Evolutionary conservation across 2,888 invertebrate genomes (phyloP), one percentile per base, ranked within the genome.

Genomic region (Pristionchus mayeri): DNA sequence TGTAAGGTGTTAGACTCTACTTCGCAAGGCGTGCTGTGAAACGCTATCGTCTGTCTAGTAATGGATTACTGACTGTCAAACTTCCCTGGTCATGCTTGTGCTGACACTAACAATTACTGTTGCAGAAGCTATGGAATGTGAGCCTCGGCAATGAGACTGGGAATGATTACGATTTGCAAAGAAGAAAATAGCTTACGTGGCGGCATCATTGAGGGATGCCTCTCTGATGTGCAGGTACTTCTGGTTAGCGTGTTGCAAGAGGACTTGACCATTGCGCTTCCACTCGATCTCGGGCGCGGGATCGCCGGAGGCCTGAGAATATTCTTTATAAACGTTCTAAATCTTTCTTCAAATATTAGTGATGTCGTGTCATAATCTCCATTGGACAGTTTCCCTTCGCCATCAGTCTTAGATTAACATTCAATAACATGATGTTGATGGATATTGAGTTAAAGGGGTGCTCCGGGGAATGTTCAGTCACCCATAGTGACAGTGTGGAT

Each of bases 211-310:
- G 3, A 86, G 44, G 13, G 84, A 82, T 3, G 90, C 89, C 40
- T 90, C 88, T 75, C 88, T 87, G 52, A 93, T 82, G 86, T 91
- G 90, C 57, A 92, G 85, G 83, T 89, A 90, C 71, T 90, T 88
- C 21, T 87, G 85, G 34, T 80, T 52, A 3, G 34, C 57, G 21
- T 80, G 57, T 21, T 57, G 34, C 3, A 37, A 13, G 9, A 80
- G 80, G 4, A 57, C 57, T 37, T 87, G 94, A 1, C 95, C 95
- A 92, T 96, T 89, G 86, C 92, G 91, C 78, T 88, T 86, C 94
- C 94, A 94, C 34, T 89, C 88, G 81, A 94, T 93, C 24, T 90
- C 87, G 1, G 93, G 93, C 7, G 85, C 67, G 0, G 94, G 94
- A 57, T 93, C 91, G 9, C 94, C 94, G 75, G 87, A 87, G 0